Evolutionary conservation across 2,113 vertebrate genomes (phyloP), one percentile per base, ranked within the genome.

Genomic region (Brachirus orientalis): DNA sequence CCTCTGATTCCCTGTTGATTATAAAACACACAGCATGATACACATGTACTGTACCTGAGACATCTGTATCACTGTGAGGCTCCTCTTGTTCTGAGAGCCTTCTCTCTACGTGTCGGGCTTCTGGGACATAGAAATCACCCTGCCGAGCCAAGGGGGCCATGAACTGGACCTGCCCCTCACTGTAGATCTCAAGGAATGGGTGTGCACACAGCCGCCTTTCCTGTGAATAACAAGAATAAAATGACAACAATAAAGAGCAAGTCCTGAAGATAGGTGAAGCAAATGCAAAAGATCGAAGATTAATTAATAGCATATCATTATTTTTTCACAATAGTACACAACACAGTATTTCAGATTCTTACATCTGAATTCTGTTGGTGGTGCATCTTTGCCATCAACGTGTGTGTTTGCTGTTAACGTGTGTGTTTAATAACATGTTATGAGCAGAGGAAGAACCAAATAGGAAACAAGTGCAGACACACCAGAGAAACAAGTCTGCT

Each of bases 111-210:
- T 92, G 91, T 64, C 94, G 94, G 86, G 95, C 88, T 87, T 98
- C 96, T 4, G 96, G 97, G 63, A 98, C 94, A 0, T 98, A 97
- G 90, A 98, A 98, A 78, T 98, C 95, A 41, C 92, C 94, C 87
- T 98, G 97, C 6, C 95, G 94, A 7, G 96, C 95, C 52, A 99
- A 91, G 0, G 95, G 96, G 40, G 92, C 94, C 88, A 98, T 90
- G 22, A 95, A 98, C 64, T 95, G 93, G 88, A 99, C 96, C 82
- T 91, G 77, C 65, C 93, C 93, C 7, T 90, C 92, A 69, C 91
- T 93, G 90, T 98, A 96, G 91, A 98, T 95, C 92, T 98, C 96
- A 0, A 98, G 87, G 59, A 95, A 94, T 1, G 96, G 95, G 76
- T 98, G 95, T 46, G 94, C 96, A 18, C 96, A 97, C 11, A 99